Evolutionary conservation across 2,797 vertebrate genomes (phyloP).

Genomic region (Gymnoscopelus braueri): DNA sequence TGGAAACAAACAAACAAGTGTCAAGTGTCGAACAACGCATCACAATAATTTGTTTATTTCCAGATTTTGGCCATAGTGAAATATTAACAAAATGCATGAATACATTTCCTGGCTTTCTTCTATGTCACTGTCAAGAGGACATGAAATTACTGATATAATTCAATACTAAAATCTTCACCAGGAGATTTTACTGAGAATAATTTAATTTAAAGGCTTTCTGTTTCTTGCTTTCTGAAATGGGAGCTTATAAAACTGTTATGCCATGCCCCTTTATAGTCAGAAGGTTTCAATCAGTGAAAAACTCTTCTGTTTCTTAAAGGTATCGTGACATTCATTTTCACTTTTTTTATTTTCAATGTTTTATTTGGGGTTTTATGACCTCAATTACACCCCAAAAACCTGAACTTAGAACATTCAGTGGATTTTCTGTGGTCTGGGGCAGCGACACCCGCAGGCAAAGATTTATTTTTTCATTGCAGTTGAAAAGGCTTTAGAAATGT

Average conservation of each 20-base stretch:
- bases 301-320: no score
- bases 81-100: not conserved
- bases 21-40: not conserved
- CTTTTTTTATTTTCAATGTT: no score
- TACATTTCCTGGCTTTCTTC: not conserved
- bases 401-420: no score
- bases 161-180: not conserved
- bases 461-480: no score
- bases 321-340: no score
- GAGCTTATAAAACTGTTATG: not conserved
- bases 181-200: not conserved
- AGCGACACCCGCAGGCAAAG: no score
- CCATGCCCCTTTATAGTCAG: no score
- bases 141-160: not conserved
- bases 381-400: no score
- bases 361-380: no score
- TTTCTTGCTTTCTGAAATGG: not conserved
- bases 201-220: not conserved
- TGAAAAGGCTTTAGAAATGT: no score
- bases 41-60: not conserved
- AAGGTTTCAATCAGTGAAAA: no score
- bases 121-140: not conserved
- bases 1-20: not conserved
- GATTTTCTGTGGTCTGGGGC: no score
- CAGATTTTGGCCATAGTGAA: not conserved